Evolutionary conservation across 1,140 invertebrate genomes (phyloP).

Genomic region (Mizuhopecten yessoensis): DNA sequence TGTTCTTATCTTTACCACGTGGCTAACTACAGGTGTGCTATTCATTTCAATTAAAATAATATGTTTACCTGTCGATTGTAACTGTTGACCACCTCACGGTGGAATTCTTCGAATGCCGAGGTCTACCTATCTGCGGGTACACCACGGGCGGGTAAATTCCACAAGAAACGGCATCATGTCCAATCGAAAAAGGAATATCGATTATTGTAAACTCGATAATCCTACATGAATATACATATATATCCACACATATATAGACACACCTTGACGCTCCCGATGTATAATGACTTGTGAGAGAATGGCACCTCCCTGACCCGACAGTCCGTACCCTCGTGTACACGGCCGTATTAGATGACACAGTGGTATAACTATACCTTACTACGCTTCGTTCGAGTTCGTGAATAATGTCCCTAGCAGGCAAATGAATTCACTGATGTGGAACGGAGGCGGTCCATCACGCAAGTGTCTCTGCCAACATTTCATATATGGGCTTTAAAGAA

Average conservation of each 20-base stretch:
- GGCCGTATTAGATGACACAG: background rate
- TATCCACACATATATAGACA: background rate
- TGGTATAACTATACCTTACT: background rate
- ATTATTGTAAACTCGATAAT: background rate
- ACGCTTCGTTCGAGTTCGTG: background rate
- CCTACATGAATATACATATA: background rate
- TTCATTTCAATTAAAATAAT: background rate
- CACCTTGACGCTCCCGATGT: background rate
- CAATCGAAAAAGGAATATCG: background rate
- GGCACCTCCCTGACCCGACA: background rate
- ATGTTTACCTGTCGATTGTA: background rate
- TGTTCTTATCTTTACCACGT: background rate
- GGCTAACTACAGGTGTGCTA: background rate
- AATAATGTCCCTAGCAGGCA: constrained; percentile 37
- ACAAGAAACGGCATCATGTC: background rate
- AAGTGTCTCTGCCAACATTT: background rate
- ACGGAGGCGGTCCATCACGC: constrained; percentile 28
- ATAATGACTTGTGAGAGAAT: background rate
- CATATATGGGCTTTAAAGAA: constrained; percentile 24
- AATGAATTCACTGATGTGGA: constrained; percentile 1
- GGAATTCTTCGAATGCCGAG: background rate
- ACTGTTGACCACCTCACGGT: background rate
- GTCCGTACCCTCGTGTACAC: background rate
- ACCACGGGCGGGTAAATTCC: constrained; percentile 27
- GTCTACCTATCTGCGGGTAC: background rate